These are phyloP conservation scores for Machaerirhynchus nigripectus DNA, from an alignment of 2,113 vertebrate species.

Conservation along the genomic window DNA sequence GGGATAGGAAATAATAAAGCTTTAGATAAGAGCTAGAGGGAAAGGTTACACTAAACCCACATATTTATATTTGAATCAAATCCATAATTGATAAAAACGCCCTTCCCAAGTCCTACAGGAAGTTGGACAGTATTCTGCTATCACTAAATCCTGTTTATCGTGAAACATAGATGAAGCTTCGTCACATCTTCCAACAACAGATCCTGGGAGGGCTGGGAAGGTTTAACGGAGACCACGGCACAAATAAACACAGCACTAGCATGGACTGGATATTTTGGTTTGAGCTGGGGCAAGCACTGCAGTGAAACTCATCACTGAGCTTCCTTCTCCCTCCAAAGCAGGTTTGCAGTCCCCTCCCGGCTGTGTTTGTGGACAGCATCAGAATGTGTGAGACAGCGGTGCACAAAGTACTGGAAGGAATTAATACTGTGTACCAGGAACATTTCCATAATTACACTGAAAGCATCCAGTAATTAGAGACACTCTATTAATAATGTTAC, in stretches of 20 bases:
- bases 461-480: conserved; percentile 42
- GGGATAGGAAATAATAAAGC: neutral
- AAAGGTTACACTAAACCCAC: neutral
- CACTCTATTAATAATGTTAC: conserved; percentile 49
- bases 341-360: neutral
- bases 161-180: neutral
- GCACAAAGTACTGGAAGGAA: neutral
- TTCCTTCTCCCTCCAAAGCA: neutral
- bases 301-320: neutral
- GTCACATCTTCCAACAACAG: neutral
- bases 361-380: neutral
- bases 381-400: neutral
- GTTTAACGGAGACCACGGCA: neutral
- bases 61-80: neutral
- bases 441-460: conserved; percentile 39
- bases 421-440: neutral
- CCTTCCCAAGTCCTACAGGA: neutral
- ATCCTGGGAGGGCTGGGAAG: neutral
- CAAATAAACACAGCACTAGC: neutral
- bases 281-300: neutral
- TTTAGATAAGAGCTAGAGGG: neutral
- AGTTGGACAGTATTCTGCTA: neutral
- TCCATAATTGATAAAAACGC: neutral
- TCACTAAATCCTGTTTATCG: neutral
- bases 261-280: neutral